phyloP scores from a whole-genome alignment of 1,140 invertebrate species.

The Drosophila nannoptera region DNA sequence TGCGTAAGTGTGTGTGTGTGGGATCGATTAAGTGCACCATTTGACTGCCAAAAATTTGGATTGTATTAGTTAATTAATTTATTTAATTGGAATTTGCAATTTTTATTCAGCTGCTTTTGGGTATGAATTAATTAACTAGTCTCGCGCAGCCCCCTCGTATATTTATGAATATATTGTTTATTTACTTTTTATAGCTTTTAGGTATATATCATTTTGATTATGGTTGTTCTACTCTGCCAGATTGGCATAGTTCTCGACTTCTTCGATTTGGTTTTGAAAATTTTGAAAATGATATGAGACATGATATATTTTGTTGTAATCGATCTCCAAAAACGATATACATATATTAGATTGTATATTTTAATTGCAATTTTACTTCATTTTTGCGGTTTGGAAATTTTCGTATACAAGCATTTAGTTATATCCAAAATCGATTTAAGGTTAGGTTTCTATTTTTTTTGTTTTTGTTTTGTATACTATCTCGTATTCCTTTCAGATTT shows the following conservation, averaged over 20 bases:
- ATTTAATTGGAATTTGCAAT: slow-evolving; percentile 22
- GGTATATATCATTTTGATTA: slow-evolving; percentile 74
- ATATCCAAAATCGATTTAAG: slow-evolving; percentile 63
- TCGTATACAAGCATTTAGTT: slow-evolving; percentile 73
- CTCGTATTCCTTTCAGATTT: slow-evolving; percentile 55
- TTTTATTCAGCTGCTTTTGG: slow-evolving; percentile 30
- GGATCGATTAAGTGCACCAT: slow-evolving; percentile 70
- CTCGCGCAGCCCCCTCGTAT: slow-evolving; percentile 27
- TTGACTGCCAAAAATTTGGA: slow-evolving; percentile 67
- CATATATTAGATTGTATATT: slow-evolving; percentile 39
- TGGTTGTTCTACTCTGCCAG: slow-evolving; percentile 45
- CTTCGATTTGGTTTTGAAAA: slow-evolving; percentile 5
- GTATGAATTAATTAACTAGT: slow-evolving; percentile 28
- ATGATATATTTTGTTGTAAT: slow-evolving; percentile 14
- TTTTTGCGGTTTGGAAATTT: slow-evolving; percentile 35
- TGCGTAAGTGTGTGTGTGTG: slow-evolving; percentile 9
- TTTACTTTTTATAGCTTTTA: slow-evolving; percentile 45
- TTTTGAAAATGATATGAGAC: slow-evolving; percentile 40
- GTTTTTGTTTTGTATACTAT: slow-evolving; percentile 58
- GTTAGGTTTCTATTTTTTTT: slow-evolving; percentile 7
- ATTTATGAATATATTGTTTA: not conserved
- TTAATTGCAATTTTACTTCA: not conserved
- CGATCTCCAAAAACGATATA: slow-evolving; percentile 29
- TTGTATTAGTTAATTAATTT: slow-evolving; percentile 42
- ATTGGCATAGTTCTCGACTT: slow-evolving; percentile 20